A percentile compares a stretch with the other conserved stretches of the same genome.
These are phyloP conservation scores for Pelochelys cantorii DNA, from an alignment of 2,797 vertebrate species.

Conservation along the genomic window DNA sequence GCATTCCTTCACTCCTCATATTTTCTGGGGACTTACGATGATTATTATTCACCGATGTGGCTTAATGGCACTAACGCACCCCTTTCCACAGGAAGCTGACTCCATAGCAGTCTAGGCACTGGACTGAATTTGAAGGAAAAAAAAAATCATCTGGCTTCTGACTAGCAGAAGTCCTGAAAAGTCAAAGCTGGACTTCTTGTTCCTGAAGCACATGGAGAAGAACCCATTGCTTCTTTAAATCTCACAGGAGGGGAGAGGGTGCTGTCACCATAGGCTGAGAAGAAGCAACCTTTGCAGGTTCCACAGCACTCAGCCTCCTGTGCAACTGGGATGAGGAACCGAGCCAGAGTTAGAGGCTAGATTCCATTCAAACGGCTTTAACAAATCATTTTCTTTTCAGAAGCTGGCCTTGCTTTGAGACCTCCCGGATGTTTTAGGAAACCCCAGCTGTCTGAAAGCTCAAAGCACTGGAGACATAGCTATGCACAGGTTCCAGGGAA, in stretches of 20 bases:
- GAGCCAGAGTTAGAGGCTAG: not conserved
- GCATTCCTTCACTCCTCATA: slow-evolving; percentile 59
- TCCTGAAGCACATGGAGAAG: not conserved
- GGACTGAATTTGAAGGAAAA: slow-evolving; percentile 69
- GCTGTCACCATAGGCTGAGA: not conserved
- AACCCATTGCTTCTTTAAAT: not conserved
- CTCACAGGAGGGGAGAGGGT: not conserved
- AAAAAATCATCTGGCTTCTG: slow-evolving; percentile 51
- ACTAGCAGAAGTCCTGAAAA: slow-evolving; percentile 15
- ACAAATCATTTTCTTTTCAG: slow-evolving; percentile 49
- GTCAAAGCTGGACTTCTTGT: not conserved
- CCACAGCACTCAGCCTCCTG: not conserved
- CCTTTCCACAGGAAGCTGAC: slow-evolving; percentile 64
- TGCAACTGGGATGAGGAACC: not conserved
- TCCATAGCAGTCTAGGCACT: slow-evolving; percentile 62
- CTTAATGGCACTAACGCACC: slow-evolving; percentile 69
- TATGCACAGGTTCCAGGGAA: slow-evolving; percentile 18
- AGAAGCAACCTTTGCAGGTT: not conserved
- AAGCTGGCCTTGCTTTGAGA: slow-evolving; percentile 29
- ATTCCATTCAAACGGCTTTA: slow-evolving; percentile 20
- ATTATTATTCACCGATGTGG: slow-evolving; percentile 71
- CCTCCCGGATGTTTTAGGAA: not conserved
- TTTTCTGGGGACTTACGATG: slow-evolving; percentile 68
- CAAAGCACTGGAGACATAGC: not conserved
- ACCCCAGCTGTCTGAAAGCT: not conserved